These are phyloP conservation scores for Melanogrammus aeglefinus DNA, from an alignment of 2,797 vertebrate species.

Conservation along the genomic window DNA sequence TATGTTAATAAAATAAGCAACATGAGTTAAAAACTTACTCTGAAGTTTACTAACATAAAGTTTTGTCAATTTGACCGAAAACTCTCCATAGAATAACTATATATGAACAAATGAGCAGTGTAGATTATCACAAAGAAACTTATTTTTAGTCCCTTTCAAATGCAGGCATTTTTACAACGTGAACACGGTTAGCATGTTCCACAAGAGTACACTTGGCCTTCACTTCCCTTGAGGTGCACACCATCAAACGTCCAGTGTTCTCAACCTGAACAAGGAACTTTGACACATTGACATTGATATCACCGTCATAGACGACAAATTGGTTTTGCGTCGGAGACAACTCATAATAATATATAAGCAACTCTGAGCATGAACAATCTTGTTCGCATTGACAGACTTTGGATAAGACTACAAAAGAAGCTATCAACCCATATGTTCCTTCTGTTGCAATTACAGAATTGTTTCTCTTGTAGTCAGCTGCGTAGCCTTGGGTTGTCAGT, in stretches of 20 bases:
- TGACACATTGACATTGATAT: not conserved
- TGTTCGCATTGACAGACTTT: not conserved
- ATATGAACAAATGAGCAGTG: no score
- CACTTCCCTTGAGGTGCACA: not conserved
- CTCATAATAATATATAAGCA: not conserved
- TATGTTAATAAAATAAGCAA: no score
- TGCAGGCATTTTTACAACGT: not conserved
- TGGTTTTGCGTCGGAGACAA: not conserved
- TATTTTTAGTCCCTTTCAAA: not conserved
- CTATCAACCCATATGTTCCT: not conserved
- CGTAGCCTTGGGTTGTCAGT: not conserved
- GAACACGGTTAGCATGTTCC: not conserved
- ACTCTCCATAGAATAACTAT: no score
- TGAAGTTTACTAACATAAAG: no score
- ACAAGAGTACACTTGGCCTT: not conserved
- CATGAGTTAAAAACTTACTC: no score
- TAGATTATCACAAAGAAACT: no score
- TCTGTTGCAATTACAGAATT: not conserved
- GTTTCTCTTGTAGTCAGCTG: not conserved
- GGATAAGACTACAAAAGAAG: not conserved
- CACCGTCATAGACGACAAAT: not conserved
- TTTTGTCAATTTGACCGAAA: no score
- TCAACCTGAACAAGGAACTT: not conserved
- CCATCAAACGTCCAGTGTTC: not conserved
- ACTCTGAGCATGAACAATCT: conserved; percentile 1